Base-by-base conservation (phyloP, 2,113 vertebrate genomes). In the Triplophysa dalaica region DNA sequence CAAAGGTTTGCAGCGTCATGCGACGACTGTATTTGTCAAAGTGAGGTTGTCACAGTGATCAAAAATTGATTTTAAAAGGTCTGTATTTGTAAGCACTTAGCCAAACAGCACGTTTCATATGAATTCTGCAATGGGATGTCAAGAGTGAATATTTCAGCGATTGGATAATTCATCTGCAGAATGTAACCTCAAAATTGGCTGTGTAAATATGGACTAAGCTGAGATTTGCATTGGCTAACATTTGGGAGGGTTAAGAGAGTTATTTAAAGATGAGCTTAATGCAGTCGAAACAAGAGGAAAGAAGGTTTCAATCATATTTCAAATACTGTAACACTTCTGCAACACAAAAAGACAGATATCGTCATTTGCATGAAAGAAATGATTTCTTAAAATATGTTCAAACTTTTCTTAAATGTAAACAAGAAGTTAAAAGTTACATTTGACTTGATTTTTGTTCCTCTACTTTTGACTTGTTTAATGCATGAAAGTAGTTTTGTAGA, bases 221-320 rank as follows among this genome's bases (percentile, higher is more conserved):
- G 65, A 83, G 84, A 83, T 83, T 86, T 86, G 79, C 84, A 86
- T 86, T 82, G 82, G 83, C 79, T 86, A 86, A 83, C 82, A 86
- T 86, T 86, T 83, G 63, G 72, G 65, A 79, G 76, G 54, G 72
- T 76, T 70, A 79, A 22, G 19, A 67, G 77, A 81, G 72, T 79
- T 86, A 82, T 84, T 84, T 86, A 70, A 84, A 26, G 61, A 81
- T 81, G 78, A 81, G 83, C 77, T 84, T 80, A 84, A 81, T 81
- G 62, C 61, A 73, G 66, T 77, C 77, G 56, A n/a, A 78, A 69
- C 33, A 66, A 24, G 33, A 48, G 77, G 68, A 70, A 75, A 84
- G 41, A 84, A 81, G 74, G 24, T 56, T 84, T 81, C 8, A 11
- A 54, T 74, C 45, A 48, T 78, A 74, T 78, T 78, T 72, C 61